phyloP scores from a whole-genome alignment of 2,888 invertebrate genomes.

The Seira musarum region DNA sequence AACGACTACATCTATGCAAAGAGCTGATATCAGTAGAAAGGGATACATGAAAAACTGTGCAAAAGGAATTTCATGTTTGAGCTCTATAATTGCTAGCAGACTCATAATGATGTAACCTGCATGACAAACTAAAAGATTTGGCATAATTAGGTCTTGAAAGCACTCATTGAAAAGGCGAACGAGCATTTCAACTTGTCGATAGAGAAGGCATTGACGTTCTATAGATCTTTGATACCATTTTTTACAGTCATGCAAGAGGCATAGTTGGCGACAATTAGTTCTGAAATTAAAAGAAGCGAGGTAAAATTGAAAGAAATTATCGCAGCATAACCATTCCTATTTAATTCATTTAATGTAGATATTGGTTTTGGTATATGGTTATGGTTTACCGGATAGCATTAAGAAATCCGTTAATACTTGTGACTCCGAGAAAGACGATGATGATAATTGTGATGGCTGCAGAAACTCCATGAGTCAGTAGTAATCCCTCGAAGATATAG shows the following conservation, averaged over 20 bases:
- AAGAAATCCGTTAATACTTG: background rate
- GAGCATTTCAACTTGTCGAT: constrained; percentile 11
- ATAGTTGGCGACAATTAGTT: too few relatives aligned
- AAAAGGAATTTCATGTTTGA: background rate
- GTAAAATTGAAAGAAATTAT: too few relatives aligned
- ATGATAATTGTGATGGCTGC: background rate
- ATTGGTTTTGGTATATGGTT: too few relatives aligned
- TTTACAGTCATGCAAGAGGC: too few relatives aligned
- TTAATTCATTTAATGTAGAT: too few relatives aligned
- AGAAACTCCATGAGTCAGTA: too few relatives aligned
- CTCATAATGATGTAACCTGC: constrained; percentile 5
- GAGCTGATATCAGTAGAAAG: background rate
- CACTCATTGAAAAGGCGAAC: constrained; percentile 19
- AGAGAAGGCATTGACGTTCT: background rate
- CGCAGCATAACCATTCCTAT: too few relatives aligned
- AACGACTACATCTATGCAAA: background rate
- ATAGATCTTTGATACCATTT: background rate
- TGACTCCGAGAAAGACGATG: background rate
- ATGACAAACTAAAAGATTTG: background rate
- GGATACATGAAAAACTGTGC: constrained; percentile 25
- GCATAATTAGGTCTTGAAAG: constrained; percentile 2
- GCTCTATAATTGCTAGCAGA: constrained; percentile 20
- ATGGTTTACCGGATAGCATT: background rate
- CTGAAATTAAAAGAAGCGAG: too few relatives aligned
- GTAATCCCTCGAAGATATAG: too few relatives aligned